These are phyloP conservation scores for Cheilosia vulpina DNA, from an alignment of 2,888 invertebrate species.

Conservation along the genomic window DNA sequence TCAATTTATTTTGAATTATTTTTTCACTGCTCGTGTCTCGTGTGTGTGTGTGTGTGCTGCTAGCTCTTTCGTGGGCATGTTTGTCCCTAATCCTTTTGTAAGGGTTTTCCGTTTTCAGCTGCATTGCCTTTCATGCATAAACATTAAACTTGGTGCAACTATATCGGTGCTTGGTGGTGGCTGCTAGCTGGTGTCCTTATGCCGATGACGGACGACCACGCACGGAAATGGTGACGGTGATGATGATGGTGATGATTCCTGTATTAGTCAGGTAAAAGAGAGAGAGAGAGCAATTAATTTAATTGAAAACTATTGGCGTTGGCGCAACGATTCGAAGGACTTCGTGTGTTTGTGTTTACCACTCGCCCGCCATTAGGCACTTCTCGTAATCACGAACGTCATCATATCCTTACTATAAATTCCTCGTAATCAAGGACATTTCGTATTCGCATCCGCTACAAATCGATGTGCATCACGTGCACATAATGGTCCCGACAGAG, in stretches of 20 bases:
- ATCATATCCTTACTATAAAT: slow-evolving; percentile 45
- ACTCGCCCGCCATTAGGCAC: slow-evolving; percentile 38
- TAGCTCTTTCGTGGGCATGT: slow-evolving; percentile 47
- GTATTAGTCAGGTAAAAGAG: slow-evolving; percentile 65
- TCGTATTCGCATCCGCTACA: slow-evolving; percentile 45
- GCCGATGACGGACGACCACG: slow-evolving; percentile 7
- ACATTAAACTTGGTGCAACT: slow-evolving; percentile 45
- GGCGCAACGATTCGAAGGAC: slow-evolving; percentile 34
- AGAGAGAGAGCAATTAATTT: slow-evolving; percentile 63
- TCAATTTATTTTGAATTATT: slow-evolving; percentile 69
- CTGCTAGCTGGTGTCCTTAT: slow-evolving; percentile 1
- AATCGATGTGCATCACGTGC: slow-evolving; percentile 71
- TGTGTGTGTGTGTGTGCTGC: neutral
- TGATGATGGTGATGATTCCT: slow-evolving; percentile 38
- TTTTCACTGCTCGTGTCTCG: slow-evolving; percentile 15
- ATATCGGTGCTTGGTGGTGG: neutral
- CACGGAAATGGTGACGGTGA: neutral
- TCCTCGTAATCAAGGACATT: slow-evolving; percentile 68
- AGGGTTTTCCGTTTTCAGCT: slow-evolving; percentile 20
- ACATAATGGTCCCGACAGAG: slow-evolving; percentile 21
- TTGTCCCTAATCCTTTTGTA: slow-evolving; percentile 52
- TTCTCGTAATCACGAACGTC: slow-evolving; percentile 48
- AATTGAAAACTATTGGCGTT: slow-evolving; percentile 69
- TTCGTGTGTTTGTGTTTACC: slow-evolving; percentile 40
- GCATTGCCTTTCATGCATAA: slow-evolving; percentile 41